Conservation (phyloP, 2,797 vertebrate species). For the Ficedula albicollis region DNA sequence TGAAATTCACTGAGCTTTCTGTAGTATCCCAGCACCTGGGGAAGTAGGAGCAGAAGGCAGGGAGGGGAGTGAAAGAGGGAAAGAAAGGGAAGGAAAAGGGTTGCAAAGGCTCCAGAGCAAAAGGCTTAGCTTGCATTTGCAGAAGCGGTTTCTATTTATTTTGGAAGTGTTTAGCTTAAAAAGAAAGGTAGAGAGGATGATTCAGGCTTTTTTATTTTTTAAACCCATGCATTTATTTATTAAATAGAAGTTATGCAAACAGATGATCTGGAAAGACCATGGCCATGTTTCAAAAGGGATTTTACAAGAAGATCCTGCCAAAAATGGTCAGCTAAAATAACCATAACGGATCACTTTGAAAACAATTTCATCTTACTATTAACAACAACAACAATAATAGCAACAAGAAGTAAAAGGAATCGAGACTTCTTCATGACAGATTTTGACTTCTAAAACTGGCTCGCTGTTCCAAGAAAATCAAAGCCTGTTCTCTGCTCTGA, state of each 20-base stretch:
- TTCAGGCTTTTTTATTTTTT: neutral
- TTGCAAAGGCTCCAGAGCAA: conserved; percentile 16
- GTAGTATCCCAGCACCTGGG: neutral
- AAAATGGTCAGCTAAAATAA: neutral
- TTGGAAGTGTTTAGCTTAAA: conserved; percentile 14
- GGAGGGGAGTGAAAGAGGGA: neutral
- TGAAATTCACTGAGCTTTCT: neutral
- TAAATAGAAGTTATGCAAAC: neutral
- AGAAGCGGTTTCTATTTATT: neutral
- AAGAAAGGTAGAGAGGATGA: conserved; percentile 23
- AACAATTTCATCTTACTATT: neutral
- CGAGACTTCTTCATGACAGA: neutral
- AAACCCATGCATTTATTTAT: conserved; percentile 22
- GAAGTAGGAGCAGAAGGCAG: neutral
- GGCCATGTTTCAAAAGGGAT: conserved; percentile 27
- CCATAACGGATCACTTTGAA: neutral
- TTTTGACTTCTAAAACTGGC: neutral
- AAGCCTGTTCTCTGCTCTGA: neutral
- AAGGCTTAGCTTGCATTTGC: conserved; percentile 53
- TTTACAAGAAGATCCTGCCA: neutral
- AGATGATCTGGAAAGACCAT: neutral
- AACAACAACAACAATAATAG: neutral
- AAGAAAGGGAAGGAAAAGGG: neutral
- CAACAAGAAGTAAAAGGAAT: neutral
- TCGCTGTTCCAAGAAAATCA: neutral